Base-by-base conservation (phyloP, 2,888 invertebrate species). In the Syrphus vitripennis region DNA sequence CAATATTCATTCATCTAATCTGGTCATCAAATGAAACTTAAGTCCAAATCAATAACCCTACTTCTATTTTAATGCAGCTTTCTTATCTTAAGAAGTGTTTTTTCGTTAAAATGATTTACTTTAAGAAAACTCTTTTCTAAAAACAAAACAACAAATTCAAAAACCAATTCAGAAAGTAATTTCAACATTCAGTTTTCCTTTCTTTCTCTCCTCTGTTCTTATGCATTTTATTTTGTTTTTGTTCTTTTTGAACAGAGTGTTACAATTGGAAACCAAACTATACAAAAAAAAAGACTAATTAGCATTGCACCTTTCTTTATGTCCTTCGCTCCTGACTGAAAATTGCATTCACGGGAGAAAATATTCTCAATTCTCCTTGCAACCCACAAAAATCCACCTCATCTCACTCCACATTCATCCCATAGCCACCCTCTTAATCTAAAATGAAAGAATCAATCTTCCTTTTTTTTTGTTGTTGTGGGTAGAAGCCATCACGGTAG, bases 251-350 rank as follows among this genome's bases (percentile, higher is more conserved):
- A 12, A 5, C 5, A 4, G 12, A 16, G 19, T 45, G 34, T 26
- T 80, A 61, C 72, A 80, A 80, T 84, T 59, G 37, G 45, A 76
- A 80, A 50, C 53, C 16, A 21, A 48, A 10, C 3, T 0, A 12
- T 1, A 19, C 10, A 19, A 31, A n/a, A n/a, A 29, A 10, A 16
- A 72, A 80, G 80, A 61, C 67, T 84, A 80, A 80, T 84, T 84
- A 84, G 80, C 67, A 80, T 84, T 57, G 80, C 80, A 84, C 80
- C 76, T 84, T 67, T 55, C 45, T 76, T 80, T 77, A 69, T 55
- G 45, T 48, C 59, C 50, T 67, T 21, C 14, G 10, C 48, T 63
- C 24, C 12, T 29, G 26, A n/a, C n/a, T n/a, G n/a, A n/a, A 26
- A 59, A 26, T 26, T 14, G 26, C 40, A 19, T 24, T 31, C 50